These are phyloP conservation scores for Luehdorfia chinensis DNA, from an alignment of 1,140 invertebrate genomes.

Conservation along the genomic window DNA sequence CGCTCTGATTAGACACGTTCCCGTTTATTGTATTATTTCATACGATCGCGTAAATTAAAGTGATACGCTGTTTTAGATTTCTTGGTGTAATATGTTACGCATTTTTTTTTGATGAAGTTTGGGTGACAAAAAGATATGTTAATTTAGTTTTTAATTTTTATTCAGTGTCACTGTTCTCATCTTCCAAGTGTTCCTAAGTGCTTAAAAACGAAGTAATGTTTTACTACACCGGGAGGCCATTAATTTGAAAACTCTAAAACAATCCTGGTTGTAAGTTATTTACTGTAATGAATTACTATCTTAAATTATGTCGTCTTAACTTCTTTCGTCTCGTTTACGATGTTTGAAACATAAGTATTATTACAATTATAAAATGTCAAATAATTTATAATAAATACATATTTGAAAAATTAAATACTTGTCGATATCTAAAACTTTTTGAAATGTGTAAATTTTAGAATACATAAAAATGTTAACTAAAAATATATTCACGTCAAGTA, in stretches of 20 bases:
- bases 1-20: slow-evolving; percentile 41
- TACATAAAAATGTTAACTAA: too few relatives aligned
- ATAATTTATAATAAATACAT: too few relatives aligned
- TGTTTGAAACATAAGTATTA: neutral
- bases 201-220: slow-evolving; percentile 4
- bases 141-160: neutral
- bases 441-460: too few relatives aligned
- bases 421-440: too few relatives aligned
- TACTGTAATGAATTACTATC: neutral
- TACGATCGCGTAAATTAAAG: slow-evolving; percentile 18
- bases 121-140: neutral
- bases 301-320: neutral
- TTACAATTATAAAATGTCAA: too few relatives aligned
- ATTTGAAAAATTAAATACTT: too few relatives aligned
- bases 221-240: neutral
- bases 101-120: neutral
- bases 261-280: neutral
- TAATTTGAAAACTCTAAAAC: slow-evolving; percentile 8
- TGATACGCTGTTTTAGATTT: slow-evolving; percentile 15
- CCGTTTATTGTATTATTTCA: slow-evolving; percentile 11
- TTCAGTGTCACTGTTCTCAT: neutral
- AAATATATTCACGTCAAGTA: too few relatives aligned
- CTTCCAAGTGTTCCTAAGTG: slow-evolving; percentile 4
- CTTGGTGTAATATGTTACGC: neutral
- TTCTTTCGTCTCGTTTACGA: neutral